phyloP scores from a whole-genome alignment of 2,888 invertebrate genomes.

The Argyresthia albistria region DNA sequence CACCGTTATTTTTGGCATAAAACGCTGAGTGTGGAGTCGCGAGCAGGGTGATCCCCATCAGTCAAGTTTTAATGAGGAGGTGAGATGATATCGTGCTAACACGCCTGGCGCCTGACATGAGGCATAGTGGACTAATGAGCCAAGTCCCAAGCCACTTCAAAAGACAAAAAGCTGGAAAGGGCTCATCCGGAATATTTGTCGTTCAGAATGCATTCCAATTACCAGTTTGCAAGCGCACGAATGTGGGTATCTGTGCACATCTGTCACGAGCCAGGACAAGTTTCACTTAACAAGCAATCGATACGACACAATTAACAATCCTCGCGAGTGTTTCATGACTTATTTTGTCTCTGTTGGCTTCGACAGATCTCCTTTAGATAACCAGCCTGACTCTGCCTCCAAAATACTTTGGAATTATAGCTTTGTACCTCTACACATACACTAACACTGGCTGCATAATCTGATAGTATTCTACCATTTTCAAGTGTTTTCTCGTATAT shows the following conservation, averaged over 20 bases:
- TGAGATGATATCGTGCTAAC: slow-evolving; percentile 34
- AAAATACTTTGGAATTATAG: too few species aligned
- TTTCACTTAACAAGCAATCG: neutral
- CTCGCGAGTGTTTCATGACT: neutral
- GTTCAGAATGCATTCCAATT: slow-evolving; percentile 44
- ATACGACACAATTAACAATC: neutral
- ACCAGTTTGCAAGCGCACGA: slow-evolving; percentile 47
- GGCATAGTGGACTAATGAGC: slow-evolving; percentile 26
- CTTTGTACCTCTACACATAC: too few species aligned
- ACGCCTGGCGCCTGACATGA: slow-evolving; percentile 21
- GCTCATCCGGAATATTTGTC: slow-evolving; percentile 30
- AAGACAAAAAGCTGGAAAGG: slow-evolving; percentile 11
- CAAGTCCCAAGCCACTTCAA: slow-evolving; percentile 20
- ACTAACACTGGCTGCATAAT: too few species aligned
- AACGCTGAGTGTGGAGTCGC: slow-evolving; percentile 10
- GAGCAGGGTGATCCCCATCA: slow-evolving; percentile 26
- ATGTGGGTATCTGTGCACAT: slow-evolving; percentile 35
- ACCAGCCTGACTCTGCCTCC: too few species aligned
- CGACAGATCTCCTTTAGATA: too few species aligned
- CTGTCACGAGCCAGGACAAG: slow-evolving; percentile 20
- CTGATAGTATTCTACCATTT: too few species aligned
- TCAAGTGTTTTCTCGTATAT: too few species aligned
- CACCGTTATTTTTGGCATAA: slow-evolving; percentile 27
- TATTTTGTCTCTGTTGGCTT: too few species aligned
- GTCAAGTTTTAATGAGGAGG: slow-evolving; percentile 37